Conservation (phyloP, 2,797 vertebrate species). For the Tapirus indicus region DNA sequence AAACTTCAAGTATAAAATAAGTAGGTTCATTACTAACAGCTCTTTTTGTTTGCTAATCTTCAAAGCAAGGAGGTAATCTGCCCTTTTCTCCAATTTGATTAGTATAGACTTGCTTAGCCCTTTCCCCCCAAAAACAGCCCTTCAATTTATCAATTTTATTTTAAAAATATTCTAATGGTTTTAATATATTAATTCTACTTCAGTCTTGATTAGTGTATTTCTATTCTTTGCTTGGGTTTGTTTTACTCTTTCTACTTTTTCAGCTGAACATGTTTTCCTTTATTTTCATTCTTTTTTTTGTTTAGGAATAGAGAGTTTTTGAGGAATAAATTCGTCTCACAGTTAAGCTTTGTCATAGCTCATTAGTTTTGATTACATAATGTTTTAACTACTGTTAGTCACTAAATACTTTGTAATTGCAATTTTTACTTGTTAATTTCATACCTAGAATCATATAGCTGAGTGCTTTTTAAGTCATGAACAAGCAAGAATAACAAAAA, state of each 20-base stretch:
- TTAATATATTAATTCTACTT: not conserved
- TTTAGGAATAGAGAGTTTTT: not conserved
- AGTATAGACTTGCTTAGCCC: not conserved
- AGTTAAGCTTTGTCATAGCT: not conserved
- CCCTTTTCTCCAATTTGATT: not conserved
- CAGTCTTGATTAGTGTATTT: not conserved
- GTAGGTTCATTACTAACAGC: not conserved
- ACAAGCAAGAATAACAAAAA: not conserved
- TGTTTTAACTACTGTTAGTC: conserved; percentile 42
- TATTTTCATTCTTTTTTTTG: conserved; percentile 13
- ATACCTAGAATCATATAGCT: not conserved
- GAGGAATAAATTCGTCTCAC: not conserved
- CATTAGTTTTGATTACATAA: conserved; percentile 50
- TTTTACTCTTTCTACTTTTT: not conserved
- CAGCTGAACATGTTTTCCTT: not conserved
- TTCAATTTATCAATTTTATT: not conserved
- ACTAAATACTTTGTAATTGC: conserved; percentile 17
- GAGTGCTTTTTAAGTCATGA: not conserved
- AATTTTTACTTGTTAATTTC: conserved; percentile 39
- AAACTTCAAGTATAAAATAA: not conserved
- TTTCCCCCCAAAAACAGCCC: not conserved
- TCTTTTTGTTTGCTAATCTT: not conserved
- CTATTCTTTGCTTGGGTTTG: not conserved
- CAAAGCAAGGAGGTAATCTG: not conserved
- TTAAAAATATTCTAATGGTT: not conserved